Evolutionary conservation across 2,888 invertebrate genomes (phyloP), one percentile per base, ranked within the genome.

Genomic region (Pinctada fucata): DNA sequence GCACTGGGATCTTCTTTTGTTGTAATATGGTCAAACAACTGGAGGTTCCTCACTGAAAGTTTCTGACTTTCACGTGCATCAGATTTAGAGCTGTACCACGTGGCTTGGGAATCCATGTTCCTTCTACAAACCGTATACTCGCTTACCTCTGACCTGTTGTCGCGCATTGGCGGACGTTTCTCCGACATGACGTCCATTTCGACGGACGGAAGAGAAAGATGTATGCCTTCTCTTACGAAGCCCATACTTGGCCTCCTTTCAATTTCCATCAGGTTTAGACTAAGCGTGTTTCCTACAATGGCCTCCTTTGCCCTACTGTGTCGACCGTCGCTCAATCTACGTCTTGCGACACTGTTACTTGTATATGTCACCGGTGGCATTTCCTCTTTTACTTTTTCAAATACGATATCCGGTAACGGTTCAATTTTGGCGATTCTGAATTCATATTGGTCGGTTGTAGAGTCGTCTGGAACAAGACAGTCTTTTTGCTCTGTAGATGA

Each of bases 71-170:
- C 67, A 58, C 47, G 50, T 50, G 48, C 52, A 4, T 50, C 76
- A 5, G 76, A 77, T 2, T 64, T 69, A 13, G 72, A 16, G 52
- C 76, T 77, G n/a, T 72, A 66, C 72, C 72, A 72, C 3, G 72
- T 72, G 47, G 66, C 76, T 51, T 72, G 52, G 5, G 66, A 66
- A 51, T 72, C 76, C 3, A 65, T 45, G 50, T 45, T n/a, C n/a
- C 10, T 49, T 71, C 67, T 58, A 6, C 6, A 0, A 6, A 13
- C 58, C 49, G 16, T 64, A n/a, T 13, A 13, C n/a, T 73, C 73
- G 49, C 72, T 51, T 13, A 74, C n/a, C 16, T 74, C 74, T 13
- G 74, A 49, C 50, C 51, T 50, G 66, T 50, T 66, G 0, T 50
- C 64, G 6, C 50, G 71, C 5, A 65, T 51, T 49, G 76, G 76